These are phyloP conservation scores for Notarius quadriscutis DNA, from an alignment of 2,113 vertebrate species.

Conservation along the genomic window DNA sequence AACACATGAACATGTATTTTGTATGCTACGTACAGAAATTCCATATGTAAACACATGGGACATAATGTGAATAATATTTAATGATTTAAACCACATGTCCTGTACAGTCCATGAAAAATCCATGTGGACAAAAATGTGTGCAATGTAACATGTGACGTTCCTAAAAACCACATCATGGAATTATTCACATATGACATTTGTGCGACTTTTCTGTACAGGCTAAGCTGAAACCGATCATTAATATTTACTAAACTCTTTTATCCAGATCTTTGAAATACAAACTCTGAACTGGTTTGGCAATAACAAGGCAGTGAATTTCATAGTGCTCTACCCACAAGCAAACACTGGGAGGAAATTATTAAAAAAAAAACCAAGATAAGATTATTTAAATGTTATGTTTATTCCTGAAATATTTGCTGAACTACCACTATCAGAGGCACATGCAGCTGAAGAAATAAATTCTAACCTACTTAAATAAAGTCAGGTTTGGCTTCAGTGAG, in stretches of 20 bases:
- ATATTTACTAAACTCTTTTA: conserved; percentile 37
- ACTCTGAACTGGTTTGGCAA: conserved; percentile 5
- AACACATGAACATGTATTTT: neutral
- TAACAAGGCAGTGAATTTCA: conserved; percentile 24
- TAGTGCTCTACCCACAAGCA: conserved; percentile 32
- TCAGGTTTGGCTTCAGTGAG: conserved; percentile 22
- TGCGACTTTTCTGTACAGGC: neutral
- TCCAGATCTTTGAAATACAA: conserved; percentile 45
- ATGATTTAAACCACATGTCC: neutral
- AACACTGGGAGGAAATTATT: conserved; percentile 36
- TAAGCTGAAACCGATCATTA: conserved; percentile 16
- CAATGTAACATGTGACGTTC: neutral
- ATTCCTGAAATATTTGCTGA: conserved; percentile 28
- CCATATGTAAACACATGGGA: neutral
- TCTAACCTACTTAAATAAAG: conserved; percentile 44
- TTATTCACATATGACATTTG: neutral
- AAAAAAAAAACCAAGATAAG: conserved; percentile 37
- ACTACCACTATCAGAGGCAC: conserved; percentile 19
- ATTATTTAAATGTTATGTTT: conserved; percentile 36
- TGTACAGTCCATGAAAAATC: neutral
- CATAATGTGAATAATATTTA: neutral
- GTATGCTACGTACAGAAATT: neutral
- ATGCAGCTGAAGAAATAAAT: conserved; percentile 43
- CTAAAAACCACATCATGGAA: neutral
- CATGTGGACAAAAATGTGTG: neutral